A percentile compares a stretch with the other conserved stretches of the same genome.
Evolutionary conservation across 2,113 vertebrate genomes (phyloP).

Genomic region (Tetrax tetrax): DNA sequence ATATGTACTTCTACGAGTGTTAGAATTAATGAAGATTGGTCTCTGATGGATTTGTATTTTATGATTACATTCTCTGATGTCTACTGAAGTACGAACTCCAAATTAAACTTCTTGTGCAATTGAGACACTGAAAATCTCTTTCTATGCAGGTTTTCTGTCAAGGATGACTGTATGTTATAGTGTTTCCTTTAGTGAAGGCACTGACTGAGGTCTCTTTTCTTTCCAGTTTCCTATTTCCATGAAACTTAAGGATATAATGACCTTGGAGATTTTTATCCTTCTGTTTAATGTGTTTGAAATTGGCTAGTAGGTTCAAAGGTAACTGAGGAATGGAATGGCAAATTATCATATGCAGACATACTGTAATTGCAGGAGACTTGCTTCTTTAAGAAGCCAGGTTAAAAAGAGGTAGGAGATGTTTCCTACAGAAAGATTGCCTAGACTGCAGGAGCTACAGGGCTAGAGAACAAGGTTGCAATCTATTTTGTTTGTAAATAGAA

Average conservation of each 20-base stretch:
- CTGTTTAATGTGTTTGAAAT: background rate
- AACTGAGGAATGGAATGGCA: background rate
- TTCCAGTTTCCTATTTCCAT: background rate
- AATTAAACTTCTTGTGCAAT: background rate
- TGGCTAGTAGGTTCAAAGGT: background rate
- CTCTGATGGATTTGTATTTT: slow-evolving; percentile 27
- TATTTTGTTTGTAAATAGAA: background rate
- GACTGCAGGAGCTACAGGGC: background rate
- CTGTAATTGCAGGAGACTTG: background rate
- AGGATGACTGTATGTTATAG: background rate
- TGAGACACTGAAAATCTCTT: background rate
- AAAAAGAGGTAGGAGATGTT: background rate
- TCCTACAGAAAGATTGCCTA: background rate
- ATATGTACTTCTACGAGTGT: background rate
- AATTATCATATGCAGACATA: background rate
- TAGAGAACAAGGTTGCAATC: background rate
- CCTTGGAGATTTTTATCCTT: background rate
- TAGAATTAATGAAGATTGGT: slow-evolving; percentile 35
- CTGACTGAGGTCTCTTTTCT: background rate
- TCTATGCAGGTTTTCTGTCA: background rate
- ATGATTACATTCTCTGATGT: background rate
- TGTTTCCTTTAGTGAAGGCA: background rate
- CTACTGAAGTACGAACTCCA: background rate
- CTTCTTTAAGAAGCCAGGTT: background rate
- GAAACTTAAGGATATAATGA: background rate